Conservation (phyloP, 2,888 invertebrate genomes). For the Caenorhabditis wallacei region DNA sequence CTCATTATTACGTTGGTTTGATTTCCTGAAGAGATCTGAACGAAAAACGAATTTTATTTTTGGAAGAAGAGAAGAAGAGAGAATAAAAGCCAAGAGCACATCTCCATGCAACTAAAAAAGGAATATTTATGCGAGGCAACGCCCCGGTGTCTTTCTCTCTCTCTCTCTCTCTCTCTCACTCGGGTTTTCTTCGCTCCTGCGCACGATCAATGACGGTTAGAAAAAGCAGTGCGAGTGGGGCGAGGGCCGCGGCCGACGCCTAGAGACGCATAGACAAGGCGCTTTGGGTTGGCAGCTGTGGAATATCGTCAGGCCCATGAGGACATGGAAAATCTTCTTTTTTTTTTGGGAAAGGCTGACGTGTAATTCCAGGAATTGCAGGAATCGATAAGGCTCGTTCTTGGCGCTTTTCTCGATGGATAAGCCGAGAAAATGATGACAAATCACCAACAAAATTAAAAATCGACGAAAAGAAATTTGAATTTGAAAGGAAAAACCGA, state of each 20-base stretch:
- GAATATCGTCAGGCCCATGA: neutral
- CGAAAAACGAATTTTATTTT: neutral
- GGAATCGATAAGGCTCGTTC: too few relatives aligned
- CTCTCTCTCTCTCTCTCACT: neutral
- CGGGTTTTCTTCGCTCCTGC: neutral
- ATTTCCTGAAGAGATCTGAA: conserved; percentile 61
- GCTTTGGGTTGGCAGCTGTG: conserved; percentile 10
- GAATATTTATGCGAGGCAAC: conserved; percentile 1
- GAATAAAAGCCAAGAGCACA: conserved; percentile 6
- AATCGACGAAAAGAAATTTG: too few relatives aligned
- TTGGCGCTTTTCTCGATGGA: too few relatives aligned
- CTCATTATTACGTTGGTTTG: conserved; percentile 67
- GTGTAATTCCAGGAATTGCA: too few relatives aligned
- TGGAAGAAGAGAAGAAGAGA: neutral
- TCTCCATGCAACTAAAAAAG: neutral
- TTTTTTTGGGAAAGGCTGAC: too few relatives aligned
- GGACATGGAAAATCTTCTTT: neutral
- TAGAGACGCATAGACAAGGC: conserved; percentile 45
- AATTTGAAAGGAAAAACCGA: too few relatives aligned
- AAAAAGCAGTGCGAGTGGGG: conserved; percentile 17
- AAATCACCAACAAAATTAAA: too few relatives aligned
- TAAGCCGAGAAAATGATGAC: too few relatives aligned
- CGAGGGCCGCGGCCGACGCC: neutral
- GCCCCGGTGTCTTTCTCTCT: too few relatives aligned
- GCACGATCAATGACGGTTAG: conserved; percentile 56